Percentiles rank a stretch among this genome's conserved stretches.
These are phyloP conservation scores for Clitarchus hookeri DNA, from an alignment of 2,888 invertebrate species.

Conservation along the genomic window DNA sequence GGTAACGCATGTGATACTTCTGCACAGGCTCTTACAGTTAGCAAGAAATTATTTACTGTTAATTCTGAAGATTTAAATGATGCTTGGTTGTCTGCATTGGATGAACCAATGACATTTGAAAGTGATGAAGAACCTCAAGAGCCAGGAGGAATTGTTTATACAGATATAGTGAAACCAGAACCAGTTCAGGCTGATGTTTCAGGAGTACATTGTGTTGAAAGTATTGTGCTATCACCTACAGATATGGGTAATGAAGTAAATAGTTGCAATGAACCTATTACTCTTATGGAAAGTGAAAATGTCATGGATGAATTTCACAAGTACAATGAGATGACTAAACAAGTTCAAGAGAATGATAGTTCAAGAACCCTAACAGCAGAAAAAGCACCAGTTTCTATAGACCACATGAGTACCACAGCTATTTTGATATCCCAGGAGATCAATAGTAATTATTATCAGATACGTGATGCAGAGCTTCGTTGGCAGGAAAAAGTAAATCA, in stretches of 20 bases:
- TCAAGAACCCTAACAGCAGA: not conserved
- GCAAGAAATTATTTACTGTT: not conserved
- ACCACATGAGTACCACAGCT: not conserved
- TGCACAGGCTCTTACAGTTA: not conserved
- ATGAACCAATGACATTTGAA: constrained; percentile 53
- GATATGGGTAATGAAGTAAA: not conserved
- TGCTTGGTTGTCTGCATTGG: constrained; percentile 52
- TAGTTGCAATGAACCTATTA: not conserved
- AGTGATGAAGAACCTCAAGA: constrained; percentile 49
- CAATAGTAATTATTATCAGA: constrained; percentile 32
- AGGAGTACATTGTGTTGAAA: not conserved
- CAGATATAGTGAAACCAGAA: not conserved
- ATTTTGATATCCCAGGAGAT: constrained; percentile 10
- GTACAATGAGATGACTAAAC: not conserved
- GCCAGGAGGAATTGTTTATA: constrained; percentile 25
- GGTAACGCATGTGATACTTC: not conserved
- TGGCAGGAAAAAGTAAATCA: constrained; percentile 33
- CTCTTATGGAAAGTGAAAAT: constrained; percentile 10
- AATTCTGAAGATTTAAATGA: constrained; percentile 45
- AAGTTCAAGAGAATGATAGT: not conserved
- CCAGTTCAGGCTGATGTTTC: not conserved
- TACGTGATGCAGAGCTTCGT: constrained; percentile 35
- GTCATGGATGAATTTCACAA: not conserved
- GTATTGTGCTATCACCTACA: not conserved
- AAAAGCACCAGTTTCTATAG: not conserved